These are phyloP conservation scores for Cephus rjabovi DNA, from an alignment of 2,888 invertebrate species.

Conservation along the genomic window DNA sequence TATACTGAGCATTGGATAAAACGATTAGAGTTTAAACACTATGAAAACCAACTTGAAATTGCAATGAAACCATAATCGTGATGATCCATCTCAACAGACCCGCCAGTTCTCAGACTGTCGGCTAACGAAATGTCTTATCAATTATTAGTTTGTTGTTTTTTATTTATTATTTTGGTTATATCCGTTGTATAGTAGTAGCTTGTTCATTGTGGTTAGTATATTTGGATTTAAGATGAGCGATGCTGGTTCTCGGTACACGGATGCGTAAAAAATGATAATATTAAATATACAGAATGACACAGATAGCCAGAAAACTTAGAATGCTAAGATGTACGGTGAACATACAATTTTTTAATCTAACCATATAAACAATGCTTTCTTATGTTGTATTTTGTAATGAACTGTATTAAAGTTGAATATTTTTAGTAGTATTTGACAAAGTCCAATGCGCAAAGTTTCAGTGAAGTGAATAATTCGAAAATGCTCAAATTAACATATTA, in stretches of 20 bases:
- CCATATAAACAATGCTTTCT: background rate
- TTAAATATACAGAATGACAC: background rate
- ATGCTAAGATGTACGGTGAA: background rate
- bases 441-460: background rate
- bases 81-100: slow-evolving; percentile 1
- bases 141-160: background rate
- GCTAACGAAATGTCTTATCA: background rate
- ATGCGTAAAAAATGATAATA: background rate
- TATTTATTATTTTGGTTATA: background rate
- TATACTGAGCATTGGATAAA: background rate
- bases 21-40: background rate
- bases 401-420: background rate
- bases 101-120: background rate
- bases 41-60: background rate
- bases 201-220: background rate
- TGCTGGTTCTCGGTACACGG: background rate
- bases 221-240: background rate
- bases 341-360: background rate
- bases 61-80: background rate
- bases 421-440: background rate
- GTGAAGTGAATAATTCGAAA: background rate
- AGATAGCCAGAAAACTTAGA: slow-evolving; percentile 1
- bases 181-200: background rate
- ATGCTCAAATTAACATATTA: background rate
- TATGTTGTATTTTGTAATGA: too few relatives aligned